A percentile compares a stretch with the other conserved stretches of the same genome.
These are phyloP conservation scores for Drosophila prostipennis DNA, from an alignment of 2,888 invertebrate genomes.

Conservation along the genomic window DNA sequence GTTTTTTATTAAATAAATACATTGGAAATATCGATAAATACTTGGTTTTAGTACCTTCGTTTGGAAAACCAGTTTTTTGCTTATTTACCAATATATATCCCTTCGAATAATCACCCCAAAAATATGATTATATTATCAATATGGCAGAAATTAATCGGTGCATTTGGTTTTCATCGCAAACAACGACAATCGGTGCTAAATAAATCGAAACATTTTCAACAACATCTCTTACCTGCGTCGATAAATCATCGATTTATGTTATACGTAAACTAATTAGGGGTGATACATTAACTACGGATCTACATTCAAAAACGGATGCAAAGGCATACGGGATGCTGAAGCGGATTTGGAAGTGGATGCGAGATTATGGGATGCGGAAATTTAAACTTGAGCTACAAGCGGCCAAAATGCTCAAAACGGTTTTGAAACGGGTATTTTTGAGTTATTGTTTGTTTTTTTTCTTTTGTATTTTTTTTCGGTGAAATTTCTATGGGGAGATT, in stretches of 20 bases:
- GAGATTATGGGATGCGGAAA: conserved; percentile 17
- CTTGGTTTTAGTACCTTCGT: too few relatives aligned
- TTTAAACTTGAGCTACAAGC: conserved; percentile 14
- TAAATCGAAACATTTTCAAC: conserved; percentile 6
- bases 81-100: too few relatives aligned
- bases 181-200: conserved; percentile 16
- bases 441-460: background rate
- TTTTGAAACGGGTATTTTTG: conserved; percentile 4
- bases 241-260: conserved; percentile 11
- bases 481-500: conserved; percentile 23
- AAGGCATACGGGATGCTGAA: conserved; percentile 18
- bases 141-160: conserved; percentile 3
- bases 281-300: conserved; percentile 12
- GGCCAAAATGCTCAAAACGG: conserved; percentile 22
- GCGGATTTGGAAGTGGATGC: conserved; percentile 14
- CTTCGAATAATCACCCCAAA: background rate
- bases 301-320: conserved; percentile 23
- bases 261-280: conserved; percentile 2
- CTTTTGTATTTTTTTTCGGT: conserved; percentile 2
- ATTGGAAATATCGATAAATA: too few relatives aligned
- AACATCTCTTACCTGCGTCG: conserved; percentile 35
- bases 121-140: background rate
- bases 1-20: too few relatives aligned
- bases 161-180: conserved; percentile 6
- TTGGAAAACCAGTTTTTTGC: background rate